These are phyloP conservation scores for Thinocorus orbignyianus DNA, from an alignment of 2,113 vertebrate species.

Conservation along the genomic window DNA sequence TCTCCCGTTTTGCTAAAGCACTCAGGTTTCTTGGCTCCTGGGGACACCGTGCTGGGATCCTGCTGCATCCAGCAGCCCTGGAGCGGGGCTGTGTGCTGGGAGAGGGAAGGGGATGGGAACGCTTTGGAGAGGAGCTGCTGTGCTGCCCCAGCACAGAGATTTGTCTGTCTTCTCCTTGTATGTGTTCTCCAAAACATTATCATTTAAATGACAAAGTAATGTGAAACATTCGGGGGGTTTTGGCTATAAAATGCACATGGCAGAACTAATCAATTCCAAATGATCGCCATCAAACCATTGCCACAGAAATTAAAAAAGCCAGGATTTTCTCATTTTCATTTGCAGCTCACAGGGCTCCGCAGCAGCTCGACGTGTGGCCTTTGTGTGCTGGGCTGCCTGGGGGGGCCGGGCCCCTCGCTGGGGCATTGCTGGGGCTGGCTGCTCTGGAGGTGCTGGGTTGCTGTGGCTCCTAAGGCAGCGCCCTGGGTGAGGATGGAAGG, in stretches of 20 bases:
- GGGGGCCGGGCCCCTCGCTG: background rate
- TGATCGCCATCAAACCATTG: background rate
- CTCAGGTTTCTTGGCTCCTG: background rate
- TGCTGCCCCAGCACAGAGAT: background rate
- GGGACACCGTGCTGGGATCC: background rate
- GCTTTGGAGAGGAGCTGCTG: background rate
- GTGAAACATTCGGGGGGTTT: background rate
- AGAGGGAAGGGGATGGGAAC: background rate
- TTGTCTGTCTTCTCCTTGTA: background rate
- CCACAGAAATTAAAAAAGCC: background rate
- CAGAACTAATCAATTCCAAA: conserved; percentile 52
- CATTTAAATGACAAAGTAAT: background rate
- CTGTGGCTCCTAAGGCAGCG: background rate
- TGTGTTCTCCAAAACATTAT: background rate
- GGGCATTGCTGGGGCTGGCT: background rate
- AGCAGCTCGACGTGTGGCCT: background rate
- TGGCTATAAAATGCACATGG: conserved; percentile 12
- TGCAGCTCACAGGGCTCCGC: background rate
- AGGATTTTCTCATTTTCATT: background rate
- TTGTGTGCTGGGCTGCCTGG: background rate
- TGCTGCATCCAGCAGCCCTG: background rate
- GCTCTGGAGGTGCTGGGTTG: background rate
- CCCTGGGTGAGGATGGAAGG: background rate
- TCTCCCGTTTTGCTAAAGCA: background rate
- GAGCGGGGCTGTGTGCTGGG: background rate